phyloP scores from a whole-genome alignment of 2,113 vertebrate species.

The Pelecanus crispus region DNA sequence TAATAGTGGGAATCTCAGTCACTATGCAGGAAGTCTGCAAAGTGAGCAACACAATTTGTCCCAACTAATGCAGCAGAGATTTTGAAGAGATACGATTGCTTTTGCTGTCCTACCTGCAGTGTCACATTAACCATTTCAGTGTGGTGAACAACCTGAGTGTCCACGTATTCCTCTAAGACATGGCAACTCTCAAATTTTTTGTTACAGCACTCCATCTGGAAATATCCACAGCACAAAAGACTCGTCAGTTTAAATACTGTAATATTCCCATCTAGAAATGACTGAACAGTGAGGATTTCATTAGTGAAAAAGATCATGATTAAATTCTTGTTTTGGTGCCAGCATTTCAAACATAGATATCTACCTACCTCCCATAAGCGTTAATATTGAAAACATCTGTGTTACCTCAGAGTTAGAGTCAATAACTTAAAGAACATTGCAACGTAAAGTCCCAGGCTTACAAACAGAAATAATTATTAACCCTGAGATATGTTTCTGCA shows the following conservation, averaged over 20 bases:
- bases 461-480: not conserved
- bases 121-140: not conserved
- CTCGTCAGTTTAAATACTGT: not conserved
- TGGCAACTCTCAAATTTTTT: rapidly evolving
- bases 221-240: not conserved
- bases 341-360: not conserved
- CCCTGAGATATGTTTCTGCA: not conserved
- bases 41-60: not conserved
- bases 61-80: not conserved
- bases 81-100: not conserved
- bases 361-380: not conserved
- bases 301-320: not conserved
- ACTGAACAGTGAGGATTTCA: not conserved
- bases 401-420: not conserved
- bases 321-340: not conserved
- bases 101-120: not conserved
- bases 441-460: not conserved
- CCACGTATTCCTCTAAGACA: not conserved
- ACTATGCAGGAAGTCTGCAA: not conserved
- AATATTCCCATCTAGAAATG: not conserved
- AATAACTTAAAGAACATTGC: not conserved
- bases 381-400: not conserved
- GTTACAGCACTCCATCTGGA: not conserved
- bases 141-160: not conserved
- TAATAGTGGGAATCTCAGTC: not conserved